A percentile compares a stretch with the other conserved stretches of the same genome.
phyloP scores from a whole-genome alignment of 1,140 invertebrate genomes.

The Pectinophora gossypiella region DNA sequence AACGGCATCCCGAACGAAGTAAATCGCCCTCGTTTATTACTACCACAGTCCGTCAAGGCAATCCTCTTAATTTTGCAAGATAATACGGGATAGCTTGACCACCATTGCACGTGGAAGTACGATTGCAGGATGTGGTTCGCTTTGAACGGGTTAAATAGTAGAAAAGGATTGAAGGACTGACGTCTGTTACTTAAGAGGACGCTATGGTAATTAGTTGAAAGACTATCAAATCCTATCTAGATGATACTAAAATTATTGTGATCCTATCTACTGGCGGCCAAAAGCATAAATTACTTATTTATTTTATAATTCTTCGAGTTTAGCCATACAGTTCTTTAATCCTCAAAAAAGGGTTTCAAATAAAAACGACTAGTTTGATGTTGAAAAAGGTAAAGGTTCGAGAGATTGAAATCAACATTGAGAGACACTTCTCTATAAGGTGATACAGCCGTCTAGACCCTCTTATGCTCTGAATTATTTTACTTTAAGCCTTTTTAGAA shows the following conservation, averaged over 20 bases:
- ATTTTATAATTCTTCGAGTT: too few relatives aligned
- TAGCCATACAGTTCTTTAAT: too few relatives aligned
- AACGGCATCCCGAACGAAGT: conserved; percentile 36
- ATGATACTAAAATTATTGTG: too few relatives aligned
- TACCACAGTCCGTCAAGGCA: conserved; percentile 15
- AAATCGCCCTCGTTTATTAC: conserved; percentile 22
- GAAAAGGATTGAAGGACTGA: too few relatives aligned
- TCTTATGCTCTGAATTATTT: neutral
- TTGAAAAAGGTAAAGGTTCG: neutral
- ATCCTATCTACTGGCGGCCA: too few relatives aligned
- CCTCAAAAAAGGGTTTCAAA: too few relatives aligned
- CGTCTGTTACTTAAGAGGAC: too few relatives aligned
- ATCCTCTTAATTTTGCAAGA: conserved; percentile 31
- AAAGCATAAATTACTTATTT: too few relatives aligned
- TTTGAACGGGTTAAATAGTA: too few relatives aligned
- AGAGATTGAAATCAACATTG: neutral
- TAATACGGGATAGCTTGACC: conserved; percentile 28
- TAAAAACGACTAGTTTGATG: too few relatives aligned
- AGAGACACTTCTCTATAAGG: neutral
- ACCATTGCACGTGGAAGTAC: conserved; percentile 2
- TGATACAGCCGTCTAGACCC: neutral
- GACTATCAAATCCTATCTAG: too few relatives aligned
- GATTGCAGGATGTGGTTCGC: neutral
- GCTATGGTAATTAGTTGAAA: too few relatives aligned
- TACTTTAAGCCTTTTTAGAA: neutral